Evolutionary conservation across 2,888 invertebrate species (phyloP).

Genomic region (Heliconius sara): DNA sequence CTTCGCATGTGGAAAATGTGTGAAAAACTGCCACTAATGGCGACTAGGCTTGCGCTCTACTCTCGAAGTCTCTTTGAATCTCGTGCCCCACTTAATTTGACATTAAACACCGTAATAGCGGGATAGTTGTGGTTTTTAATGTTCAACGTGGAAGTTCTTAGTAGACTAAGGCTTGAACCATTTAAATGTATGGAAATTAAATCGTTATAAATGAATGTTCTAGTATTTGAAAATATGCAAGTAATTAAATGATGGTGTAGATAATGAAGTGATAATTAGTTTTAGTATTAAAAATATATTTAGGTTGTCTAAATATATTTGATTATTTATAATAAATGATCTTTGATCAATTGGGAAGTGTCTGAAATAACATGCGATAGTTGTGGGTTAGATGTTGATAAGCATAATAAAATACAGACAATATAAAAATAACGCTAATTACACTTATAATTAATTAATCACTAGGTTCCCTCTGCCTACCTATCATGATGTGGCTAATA

Average conservation of each 20-base stretch:
- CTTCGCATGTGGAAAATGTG: neutral
- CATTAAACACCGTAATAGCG: constrained; percentile 19
- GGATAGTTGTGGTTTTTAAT: constrained; percentile 3
- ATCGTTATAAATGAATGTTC: neutral
- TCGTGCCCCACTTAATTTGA: constrained; percentile 1
- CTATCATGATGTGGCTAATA: too few species aligned
- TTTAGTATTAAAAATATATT: neutral
- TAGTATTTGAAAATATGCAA: neutral
- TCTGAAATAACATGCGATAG: too few species aligned
- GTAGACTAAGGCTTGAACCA: neutral
- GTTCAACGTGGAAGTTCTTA: neutral
- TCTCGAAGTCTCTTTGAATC: neutral
- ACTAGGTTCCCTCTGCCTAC: too few species aligned
- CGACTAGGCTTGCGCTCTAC: neutral
- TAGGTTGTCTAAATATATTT: too few species aligned
- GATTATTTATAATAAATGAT: too few species aligned
- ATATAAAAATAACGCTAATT: too few species aligned
- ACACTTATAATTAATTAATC: too few species aligned
- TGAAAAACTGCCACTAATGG: neutral
- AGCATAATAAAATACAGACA: too few species aligned
- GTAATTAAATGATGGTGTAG: neutral
- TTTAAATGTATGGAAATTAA: neutral
- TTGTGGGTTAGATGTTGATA: too few species aligned
- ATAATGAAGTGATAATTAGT: neutral
- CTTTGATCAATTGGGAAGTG: too few species aligned